Evolutionary conservation across 2,113 vertebrate species (phyloP), one percentile per base, ranked within the genome.

Genomic region (Felis chaus): DNA sequence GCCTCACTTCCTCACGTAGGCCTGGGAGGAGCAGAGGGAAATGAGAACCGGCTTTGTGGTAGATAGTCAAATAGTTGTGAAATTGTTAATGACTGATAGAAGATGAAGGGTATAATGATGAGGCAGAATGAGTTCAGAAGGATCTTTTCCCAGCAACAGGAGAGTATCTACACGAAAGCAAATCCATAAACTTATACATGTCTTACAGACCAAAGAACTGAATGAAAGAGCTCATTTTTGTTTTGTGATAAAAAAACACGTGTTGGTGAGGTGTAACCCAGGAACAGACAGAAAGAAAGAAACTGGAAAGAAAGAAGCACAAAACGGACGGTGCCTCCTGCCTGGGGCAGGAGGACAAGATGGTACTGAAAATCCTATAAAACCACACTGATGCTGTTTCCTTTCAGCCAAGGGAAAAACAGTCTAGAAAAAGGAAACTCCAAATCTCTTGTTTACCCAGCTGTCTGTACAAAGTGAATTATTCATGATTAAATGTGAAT

Each of bases 401-500:
- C 94, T 92, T 95, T 53, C 63, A 92, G 84, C 45, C 94, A 68
- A 91, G 82, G 89, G 94, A 89, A 85, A 95, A 96, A 85, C 61
- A 73, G 61, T 94, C 87, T 78, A 93, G 88, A 91, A 95, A 91
- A 98, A 98, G 97, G 97, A 97, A 97, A 95, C 81, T 96, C 87
- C 94, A 91, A 50, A 90, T 85, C 84, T 61, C 90, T 68, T 98
- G 95, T 98, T 98, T 98, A 98, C 97, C 97, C 98, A 98, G 97
- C 97, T 98, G 96, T 98, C 97, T 94, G 97, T 87, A 98, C 96
- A 95, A 96, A 97, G 98, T 97, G 97, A 98, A 97, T 98, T 98
- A 98, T 98, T 98, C 97, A 98, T 97, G 97, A 98, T 97, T 98
- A 94, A 95, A 96, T 88, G 95, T 98, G 97, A 98, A 98, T 98